These are phyloP conservation scores for Porites rus DNA, from an alignment of 92 coral and sea anemone species.

Conservation along the genomic window DNA sequence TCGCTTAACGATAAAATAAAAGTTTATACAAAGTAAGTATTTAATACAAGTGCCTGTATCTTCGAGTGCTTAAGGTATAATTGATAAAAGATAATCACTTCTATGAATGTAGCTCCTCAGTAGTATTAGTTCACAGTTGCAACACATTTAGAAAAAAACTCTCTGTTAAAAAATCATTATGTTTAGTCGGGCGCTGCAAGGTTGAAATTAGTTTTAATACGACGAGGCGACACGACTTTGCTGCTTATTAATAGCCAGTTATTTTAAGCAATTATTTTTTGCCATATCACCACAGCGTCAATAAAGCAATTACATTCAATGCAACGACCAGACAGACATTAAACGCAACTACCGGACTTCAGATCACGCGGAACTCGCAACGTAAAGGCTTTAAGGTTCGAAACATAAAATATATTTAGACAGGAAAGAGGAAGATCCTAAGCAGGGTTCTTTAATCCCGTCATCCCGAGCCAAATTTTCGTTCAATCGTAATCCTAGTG, in stretches of 20 bases:
- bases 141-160: slow-evolving; percentile 18
- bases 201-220: slow-evolving; percentile 7
- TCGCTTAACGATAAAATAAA: no score
- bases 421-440: no score
- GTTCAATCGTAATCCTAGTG: no score
- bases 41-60: no score
- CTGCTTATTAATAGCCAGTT: slow-evolving; percentile 10
- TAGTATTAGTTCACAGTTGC: background rate
- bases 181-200: slow-evolving; percentile 6
- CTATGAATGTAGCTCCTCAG: background rate
- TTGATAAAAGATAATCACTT: background rate
- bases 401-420: no score
- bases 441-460: no score
- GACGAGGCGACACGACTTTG: slow-evolving; percentile 1
- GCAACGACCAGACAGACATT: background rate
- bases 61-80: no score
- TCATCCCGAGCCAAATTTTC: no score
- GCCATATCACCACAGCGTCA: background rate
- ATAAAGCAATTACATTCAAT: slow-evolving; percentile 10
- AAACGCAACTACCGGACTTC: background rate
- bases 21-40: no score
- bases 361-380: slow-evolving; percentile 18
- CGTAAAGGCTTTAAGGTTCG: background rate
- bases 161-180: slow-evolving; percentile 4
- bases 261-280: slow-evolving; percentile 11